A percentile compares a stretch with the other conserved stretches of the same genome.
These are phyloP conservation scores for Brachyalestes nurse DNA, from an alignment of 2,797 vertebrate species.

Conservation along the genomic window DNA sequence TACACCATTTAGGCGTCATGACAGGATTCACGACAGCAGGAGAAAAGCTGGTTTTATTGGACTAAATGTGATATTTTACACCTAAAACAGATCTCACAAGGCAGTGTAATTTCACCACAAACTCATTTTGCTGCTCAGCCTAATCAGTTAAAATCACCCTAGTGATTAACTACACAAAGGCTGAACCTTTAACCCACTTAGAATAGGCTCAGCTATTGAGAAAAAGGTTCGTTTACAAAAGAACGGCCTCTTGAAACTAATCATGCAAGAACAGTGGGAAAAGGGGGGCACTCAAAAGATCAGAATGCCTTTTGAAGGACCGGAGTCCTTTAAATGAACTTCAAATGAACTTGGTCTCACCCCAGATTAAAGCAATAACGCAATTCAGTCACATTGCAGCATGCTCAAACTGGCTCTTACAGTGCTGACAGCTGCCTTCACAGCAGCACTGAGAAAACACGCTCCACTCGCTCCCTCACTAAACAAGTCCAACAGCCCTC, in stretches of 20 bases:
- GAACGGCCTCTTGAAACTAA: not conserved
- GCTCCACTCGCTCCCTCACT: conserved; percentile 14
- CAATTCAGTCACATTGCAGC: conserved; percentile 36
- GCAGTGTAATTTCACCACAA: not conserved
- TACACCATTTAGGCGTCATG: not conserved
- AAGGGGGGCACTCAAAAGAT: not conserved
- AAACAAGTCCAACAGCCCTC: conserved; percentile 49
- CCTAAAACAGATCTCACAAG: not conserved
- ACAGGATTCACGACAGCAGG: not conserved
- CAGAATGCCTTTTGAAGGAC: not conserved
- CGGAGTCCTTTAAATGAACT: conserved; percentile 16
- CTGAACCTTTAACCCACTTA: not conserved
- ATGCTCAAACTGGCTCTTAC: not conserved
- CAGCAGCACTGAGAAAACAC: conserved; percentile 22
- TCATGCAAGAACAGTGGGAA: conserved; percentile 26
- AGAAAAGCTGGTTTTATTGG: not conserved
- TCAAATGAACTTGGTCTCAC: conserved; percentile 35
- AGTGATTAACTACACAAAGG: conserved; percentile 20
- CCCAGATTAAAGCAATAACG: conserved; percentile 51
- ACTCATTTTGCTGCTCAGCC: not conserved
- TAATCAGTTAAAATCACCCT: not conserved
- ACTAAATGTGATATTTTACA: not conserved
- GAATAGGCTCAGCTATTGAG: conserved; percentile 9
- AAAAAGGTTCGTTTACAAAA: not conserved
- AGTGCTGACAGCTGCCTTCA: conserved; percentile 39